phyloP scores from a whole-genome alignment of 2,888 invertebrate species.

The Ectemnius continuus region DNA sequence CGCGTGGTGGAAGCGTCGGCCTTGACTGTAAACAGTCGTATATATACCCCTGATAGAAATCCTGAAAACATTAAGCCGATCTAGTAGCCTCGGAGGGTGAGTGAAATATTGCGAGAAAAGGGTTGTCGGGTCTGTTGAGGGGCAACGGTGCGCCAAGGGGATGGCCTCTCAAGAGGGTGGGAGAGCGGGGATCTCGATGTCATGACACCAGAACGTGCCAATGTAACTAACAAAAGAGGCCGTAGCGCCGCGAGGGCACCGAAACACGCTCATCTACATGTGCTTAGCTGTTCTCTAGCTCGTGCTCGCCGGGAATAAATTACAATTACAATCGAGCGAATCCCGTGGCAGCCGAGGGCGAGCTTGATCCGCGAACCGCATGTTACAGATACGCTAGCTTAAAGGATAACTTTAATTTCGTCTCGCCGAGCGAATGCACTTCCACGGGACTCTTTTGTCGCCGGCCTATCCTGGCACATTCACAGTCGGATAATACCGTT shows the following conservation, averaged over 20 bases:
- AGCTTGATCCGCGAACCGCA: neutral
- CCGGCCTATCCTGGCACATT: neutral
- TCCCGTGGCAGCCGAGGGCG: neutral
- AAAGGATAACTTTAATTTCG: conserved; percentile 12
- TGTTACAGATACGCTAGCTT: conserved; percentile 7
- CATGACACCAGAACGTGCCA: conserved; percentile 44
- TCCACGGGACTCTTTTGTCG: neutral
- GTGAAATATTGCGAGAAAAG: conserved; percentile 46
- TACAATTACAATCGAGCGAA: conserved; percentile 33
- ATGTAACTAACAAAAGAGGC: conserved; percentile 37
- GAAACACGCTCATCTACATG: conserved; percentile 35
- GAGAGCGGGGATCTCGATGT: conserved; percentile 49
- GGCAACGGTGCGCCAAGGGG: conserved; percentile 26
- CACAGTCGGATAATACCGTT: conserved; percentile 35
- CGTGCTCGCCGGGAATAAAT: conserved; percentile 25
- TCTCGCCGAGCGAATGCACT: neutral
- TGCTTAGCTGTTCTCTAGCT: conserved; percentile 18
- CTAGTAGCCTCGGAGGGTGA: conserved; percentile 38
- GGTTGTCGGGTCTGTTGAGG: conserved; percentile 10
- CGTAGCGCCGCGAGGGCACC: conserved; percentile 28
- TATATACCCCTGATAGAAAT: conserved; percentile 19
- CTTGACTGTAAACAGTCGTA: neutral
- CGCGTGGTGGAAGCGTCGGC: neutral
- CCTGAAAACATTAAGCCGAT: conserved; percentile 41
- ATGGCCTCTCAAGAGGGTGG: conserved; percentile 41